Evolutionary conservation across 2,113 vertebrate genomes (phyloP).

Genomic region (Engraulis encrasicolus): DNA sequence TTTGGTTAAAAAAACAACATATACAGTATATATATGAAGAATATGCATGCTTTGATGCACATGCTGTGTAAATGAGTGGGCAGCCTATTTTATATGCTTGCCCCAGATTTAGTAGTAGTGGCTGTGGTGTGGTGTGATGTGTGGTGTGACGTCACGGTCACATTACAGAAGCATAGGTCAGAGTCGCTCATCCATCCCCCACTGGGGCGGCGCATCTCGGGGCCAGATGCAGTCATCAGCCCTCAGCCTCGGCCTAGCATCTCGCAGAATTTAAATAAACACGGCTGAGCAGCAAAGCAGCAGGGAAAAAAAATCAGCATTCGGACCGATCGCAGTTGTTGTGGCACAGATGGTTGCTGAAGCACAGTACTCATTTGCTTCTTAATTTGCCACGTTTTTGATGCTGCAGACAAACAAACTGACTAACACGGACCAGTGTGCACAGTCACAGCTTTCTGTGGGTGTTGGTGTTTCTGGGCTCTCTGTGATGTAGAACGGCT

Average conservation of each 20-base stretch:
- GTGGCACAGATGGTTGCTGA: not conserved
- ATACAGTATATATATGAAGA: too few species aligned
- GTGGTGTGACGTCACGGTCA: constrained; percentile 38
- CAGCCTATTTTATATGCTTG: not conserved
- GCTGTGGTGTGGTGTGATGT: not conserved
- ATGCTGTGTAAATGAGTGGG: not conserved
- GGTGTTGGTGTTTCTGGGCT: constrained; percentile 18
- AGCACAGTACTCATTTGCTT: not conserved
- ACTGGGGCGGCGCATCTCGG: constrained; percentile 40
- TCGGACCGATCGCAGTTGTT: not conserved
- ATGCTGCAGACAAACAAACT: not conserved
- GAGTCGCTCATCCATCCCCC: constrained; percentile 50
- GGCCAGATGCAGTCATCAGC: constrained; percentile 54
- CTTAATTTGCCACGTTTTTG: constrained; percentile 7
- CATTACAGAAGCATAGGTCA: constrained; percentile 48
- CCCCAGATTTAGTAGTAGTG: not conserved
- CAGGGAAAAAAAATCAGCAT: not conserved
- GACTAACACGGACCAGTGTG: not conserved
- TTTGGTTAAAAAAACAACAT: constrained; percentile 11
- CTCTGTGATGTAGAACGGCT: constrained; percentile 43
- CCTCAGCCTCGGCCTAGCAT: constrained; percentile 28
- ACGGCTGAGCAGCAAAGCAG: not conserved
- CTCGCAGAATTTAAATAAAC: not conserved
- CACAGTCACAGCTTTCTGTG: constrained; percentile 22
- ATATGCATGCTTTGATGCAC: not conserved